phyloP scores from a whole-genome alignment of 1,140 invertebrate genomes.

The Mercenaria mercenaria region DNA sequence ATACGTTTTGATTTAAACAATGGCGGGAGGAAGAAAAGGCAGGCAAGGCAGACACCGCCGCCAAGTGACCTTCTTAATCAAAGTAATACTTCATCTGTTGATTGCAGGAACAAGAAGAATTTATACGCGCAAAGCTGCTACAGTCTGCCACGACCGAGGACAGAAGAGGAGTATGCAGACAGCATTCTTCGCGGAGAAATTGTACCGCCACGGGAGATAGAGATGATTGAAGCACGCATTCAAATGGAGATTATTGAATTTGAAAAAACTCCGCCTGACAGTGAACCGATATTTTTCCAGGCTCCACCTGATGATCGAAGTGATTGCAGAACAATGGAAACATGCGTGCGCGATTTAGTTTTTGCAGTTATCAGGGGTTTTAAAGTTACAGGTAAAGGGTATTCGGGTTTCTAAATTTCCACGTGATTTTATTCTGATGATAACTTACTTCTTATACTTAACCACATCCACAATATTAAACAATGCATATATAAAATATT shows the following conservation, averaged over 20 bases:
- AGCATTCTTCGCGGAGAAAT: not conserved
- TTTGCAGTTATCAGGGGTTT: not conserved
- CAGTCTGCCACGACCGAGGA: not conserved
- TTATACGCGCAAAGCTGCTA: not conserved
- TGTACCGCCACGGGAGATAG: not conserved
- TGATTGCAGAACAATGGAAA: not conserved
- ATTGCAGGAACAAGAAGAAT: not conserved
- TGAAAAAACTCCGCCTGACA: not conserved
- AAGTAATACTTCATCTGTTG: not conserved
- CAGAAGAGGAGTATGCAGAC: not conserved
- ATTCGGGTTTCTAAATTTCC: too few relatives aligned
- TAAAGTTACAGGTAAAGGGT: not conserved
- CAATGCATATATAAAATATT: too few relatives aligned
- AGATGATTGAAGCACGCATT: not conserved
- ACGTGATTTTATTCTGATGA: too few relatives aligned
- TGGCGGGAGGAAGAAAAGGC: not conserved
- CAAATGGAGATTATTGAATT: not conserved
- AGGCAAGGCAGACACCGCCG: too few relatives aligned
- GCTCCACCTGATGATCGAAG: not conserved
- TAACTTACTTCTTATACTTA: too few relatives aligned
- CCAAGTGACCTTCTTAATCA: not conserved
- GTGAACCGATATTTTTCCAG: conserved; percentile 5
- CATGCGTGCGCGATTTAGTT: not conserved
- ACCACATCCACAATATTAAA: too few relatives aligned
- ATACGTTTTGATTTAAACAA: not conserved